Percentiles rank a stretch among this genome's conserved stretches.
Conservation (phyloP, 2,888 invertebrate genomes). For the Thalpophila matura region DNA sequence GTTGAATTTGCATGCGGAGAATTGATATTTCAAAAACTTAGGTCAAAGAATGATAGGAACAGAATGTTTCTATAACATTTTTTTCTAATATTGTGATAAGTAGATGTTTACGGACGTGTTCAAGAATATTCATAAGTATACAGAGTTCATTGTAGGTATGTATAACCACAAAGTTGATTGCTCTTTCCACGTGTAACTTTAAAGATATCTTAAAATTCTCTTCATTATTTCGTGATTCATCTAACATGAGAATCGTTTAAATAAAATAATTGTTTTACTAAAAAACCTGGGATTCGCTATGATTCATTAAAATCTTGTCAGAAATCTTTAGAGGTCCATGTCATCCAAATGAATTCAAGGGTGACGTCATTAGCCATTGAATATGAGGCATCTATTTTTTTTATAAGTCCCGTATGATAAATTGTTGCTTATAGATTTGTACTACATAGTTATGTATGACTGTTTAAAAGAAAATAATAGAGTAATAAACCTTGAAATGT, state of each 20-base stretch:
- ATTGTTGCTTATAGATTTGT: too few species aligned
- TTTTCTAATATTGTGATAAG: too few species aligned
- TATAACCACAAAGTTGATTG: conserved; percentile 25
- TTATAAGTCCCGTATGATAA: neutral
- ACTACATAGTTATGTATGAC: too few species aligned
- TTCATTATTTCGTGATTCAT: conserved; percentile 31
- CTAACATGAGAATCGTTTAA: conserved; percentile 3
- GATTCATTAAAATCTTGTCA: conserved; percentile 28
- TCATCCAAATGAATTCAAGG: conserved; percentile 19
- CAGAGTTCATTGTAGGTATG: conserved; percentile 37
- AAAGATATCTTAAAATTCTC: conserved; percentile 2
- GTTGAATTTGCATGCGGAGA: too few species aligned
- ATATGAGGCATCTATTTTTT: neutral
- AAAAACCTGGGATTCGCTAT: conserved; percentile 9
- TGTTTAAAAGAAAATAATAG: too few species aligned
- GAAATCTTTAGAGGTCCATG: conserved; percentile 31
- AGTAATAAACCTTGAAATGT: neutral
- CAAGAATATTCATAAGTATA: conserved; percentile 2
- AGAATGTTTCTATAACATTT: too few species aligned
- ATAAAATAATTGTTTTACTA: conserved; percentile 11
- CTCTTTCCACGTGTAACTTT: conserved; percentile 20
- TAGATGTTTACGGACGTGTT: too few species aligned
- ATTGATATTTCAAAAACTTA: too few species aligned
- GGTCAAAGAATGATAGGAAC: too few species aligned
- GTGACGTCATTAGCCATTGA: conserved; percentile 39